These are phyloP conservation scores for Hystrix cristata DNA, from an alignment of 2,113 vertebrate genomes.

Conservation along the genomic window DNA sequence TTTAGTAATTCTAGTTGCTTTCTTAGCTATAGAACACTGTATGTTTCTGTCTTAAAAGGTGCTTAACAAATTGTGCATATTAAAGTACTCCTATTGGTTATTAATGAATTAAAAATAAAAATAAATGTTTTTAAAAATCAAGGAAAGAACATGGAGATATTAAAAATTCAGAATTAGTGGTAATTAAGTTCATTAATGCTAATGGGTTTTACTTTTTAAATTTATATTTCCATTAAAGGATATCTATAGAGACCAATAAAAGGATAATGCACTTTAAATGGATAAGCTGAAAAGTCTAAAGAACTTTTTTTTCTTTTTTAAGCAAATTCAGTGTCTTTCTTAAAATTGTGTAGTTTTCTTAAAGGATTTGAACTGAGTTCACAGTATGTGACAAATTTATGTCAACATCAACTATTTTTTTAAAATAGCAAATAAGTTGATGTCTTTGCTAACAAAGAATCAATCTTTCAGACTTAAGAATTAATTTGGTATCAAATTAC, in stretches of 20 bases:
- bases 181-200: neutral
- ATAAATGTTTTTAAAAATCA: neutral
- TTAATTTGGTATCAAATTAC: neutral
- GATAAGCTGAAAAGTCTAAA: conserved; percentile 54
- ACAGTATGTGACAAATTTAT: conserved; percentile 37
- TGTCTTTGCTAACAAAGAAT: neutral
- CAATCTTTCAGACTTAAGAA: neutral
- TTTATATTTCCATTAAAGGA: conserved; percentile 1
- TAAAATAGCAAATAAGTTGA: neutral
- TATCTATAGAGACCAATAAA: neutral
- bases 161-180: conserved; percentile 23
- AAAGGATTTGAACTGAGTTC: conserved; percentile 69
- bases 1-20: neutral
- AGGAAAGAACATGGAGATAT: neutral
- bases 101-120: neutral
- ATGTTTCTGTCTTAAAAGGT: neutral
- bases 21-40: neutral
- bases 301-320: neutral
- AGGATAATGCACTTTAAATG: neutral
- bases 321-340: conserved; percentile 48
- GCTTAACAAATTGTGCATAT: neutral
- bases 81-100: neutral
- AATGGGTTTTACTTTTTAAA: neutral
- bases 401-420: conserved; percentile 45
- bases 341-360: conserved; percentile 60